phyloP scores from a whole-genome alignment of 2,113 vertebrate species.

The Aspiorhynchus laticeps region DNA sequence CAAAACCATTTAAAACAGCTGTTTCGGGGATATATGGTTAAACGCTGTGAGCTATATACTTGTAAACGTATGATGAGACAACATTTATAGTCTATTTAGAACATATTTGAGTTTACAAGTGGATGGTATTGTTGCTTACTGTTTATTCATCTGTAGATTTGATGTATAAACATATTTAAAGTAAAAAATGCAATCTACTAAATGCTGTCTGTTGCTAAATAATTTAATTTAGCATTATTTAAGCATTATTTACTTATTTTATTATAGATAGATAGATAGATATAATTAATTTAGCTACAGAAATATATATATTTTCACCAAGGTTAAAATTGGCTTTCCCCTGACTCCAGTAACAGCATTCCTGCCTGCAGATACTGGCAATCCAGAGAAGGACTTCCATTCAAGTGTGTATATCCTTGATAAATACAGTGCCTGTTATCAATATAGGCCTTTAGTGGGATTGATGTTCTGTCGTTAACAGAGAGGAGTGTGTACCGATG shows the following conservation, averaged over 20 bases:
- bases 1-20: not conserved
- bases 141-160: not conserved
- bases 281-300: no score
- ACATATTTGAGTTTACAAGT: not conserved
- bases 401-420: slow-evolving; percentile 58
- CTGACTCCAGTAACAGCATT: not conserved
- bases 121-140: not conserved
- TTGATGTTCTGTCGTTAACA: slow-evolving; percentile 54
- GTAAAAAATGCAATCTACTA: not conserved
- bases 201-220: not conserved
- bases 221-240: no score
- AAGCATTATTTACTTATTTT: no score
- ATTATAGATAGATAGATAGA: no score
- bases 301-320: not conserved
- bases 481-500: slow-evolving; percentile 45
- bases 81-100: not conserved
- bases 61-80: not conserved
- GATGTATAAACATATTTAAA: no score
- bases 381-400: slow-evolving; percentile 46
- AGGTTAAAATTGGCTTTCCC: not conserved
- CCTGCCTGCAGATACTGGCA: not conserved
- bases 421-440: slow-evolving; percentile 51
- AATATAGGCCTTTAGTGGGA: slow-evolving; percentile 53
- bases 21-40: not conserved
- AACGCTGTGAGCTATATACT: not conserved